phyloP scores from a whole-genome alignment of 2,888 invertebrate genomes.

The Mactromeris polynyma region DNA sequence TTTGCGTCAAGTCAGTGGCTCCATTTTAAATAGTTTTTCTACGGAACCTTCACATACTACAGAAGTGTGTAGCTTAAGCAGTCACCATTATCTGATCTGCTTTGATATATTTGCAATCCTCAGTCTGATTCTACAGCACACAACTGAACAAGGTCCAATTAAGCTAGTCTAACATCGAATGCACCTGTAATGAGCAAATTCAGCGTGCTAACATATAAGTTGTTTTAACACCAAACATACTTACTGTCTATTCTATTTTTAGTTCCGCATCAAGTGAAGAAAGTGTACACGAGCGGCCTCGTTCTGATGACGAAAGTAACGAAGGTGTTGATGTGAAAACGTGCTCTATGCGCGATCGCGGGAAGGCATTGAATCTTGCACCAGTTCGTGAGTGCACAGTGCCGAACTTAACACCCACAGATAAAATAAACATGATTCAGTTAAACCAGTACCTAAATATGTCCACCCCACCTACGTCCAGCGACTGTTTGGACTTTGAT shows the following conservation, averaged over 20 bases:
- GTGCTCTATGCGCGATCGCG: slow-evolving; percentile 63
- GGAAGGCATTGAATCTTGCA: slow-evolving; percentile 64
- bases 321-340: slow-evolving; percentile 44
- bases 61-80: too few relatives aligned
- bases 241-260: neutral
- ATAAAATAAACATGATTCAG: slow-evolving; percentile 54
- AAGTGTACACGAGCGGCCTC: slow-evolving; percentile 8
- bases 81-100: too few relatives aligned
- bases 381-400: slow-evolving; percentile 63
- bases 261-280: slow-evolving; percentile 49
- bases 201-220: too few relatives aligned
- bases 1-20: too few relatives aligned
- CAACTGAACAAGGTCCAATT: too few relatives aligned
- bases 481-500: slow-evolving; percentile 48
- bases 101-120: too few relatives aligned
- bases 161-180: too few relatives aligned
- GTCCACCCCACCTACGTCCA: slow-evolving; percentile 58
- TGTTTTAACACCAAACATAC: neutral
- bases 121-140: too few relatives aligned
- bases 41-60: too few relatives aligned
- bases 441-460: slow-evolving; percentile 65
- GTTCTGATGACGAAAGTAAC: slow-evolving; percentile 52
- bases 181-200: too few relatives aligned
- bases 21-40: too few relatives aligned
- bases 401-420: slow-evolving; percentile 46